Evolutionary conservation across 2,888 invertebrate species (phyloP), one percentile per base, ranked within the genome.

Genomic region (Drosophila melanosoma): DNA sequence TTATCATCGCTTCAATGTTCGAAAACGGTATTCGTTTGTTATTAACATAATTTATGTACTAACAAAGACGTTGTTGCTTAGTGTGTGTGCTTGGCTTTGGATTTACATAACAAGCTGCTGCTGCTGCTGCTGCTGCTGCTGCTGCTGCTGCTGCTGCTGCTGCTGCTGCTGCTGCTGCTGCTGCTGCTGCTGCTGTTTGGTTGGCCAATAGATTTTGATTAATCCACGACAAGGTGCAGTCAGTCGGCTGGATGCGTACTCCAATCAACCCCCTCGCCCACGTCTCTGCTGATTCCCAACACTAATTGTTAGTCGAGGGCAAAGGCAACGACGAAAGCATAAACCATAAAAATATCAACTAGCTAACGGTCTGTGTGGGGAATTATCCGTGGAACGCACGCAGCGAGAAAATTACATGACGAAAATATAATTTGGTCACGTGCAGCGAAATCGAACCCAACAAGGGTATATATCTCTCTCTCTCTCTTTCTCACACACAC

Each of bases 41-140:
- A n/a, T 84, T 82, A 85, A 76, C 87, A 89, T 85, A 84, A 85
- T 84, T 89, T 87, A 85, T 85, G 69, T 80, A 69, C 69, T 60
- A 65, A 63, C 58, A 65, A 53, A 66, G 67, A 54, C 20, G 49
- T 38, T 20, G 62, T n/a, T 63, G 56, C 42, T 36, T 15, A 36
- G 40, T n/a, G 17, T 38, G 12, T 20, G 15, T 45, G 4, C 26
- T 45, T 15, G 45, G 45, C 56, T 57, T 58, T 29, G 59, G 57
- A 73, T 71, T 79, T 70, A 67, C 68, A 72, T 72, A 74, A 72
- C 81, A 70, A 65, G 61, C 70, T 74, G 52, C 53, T 12, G 12
- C 7, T 49, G 36, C n/a, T n/a, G n/a, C n/a, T n/a, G n/a, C n/a
- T n/a, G n/a, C n/a, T n/a, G n/a, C n/a, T n/a, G n/a, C n/a, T n/a